phyloP scores from a whole-genome alignment of 2,888 invertebrate species.

The Drosophila longiperda region DNA sequence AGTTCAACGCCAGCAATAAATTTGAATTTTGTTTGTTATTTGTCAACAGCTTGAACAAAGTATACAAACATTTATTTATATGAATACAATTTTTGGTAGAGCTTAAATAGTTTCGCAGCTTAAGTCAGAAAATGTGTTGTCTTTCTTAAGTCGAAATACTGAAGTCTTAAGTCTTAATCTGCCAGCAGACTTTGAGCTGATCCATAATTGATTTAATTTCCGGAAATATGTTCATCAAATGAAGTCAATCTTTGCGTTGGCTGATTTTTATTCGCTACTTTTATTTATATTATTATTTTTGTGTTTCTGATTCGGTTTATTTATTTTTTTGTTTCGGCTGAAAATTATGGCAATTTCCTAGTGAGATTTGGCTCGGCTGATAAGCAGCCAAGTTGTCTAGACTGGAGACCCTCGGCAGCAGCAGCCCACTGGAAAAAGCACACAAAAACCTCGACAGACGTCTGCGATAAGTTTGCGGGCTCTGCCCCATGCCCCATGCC shows the following conservation, averaged over 20 bases:
- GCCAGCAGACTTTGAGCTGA: constrained; percentile 21
- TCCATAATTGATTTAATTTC: constrained; percentile 63
- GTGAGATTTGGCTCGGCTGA: constrained; percentile 60
- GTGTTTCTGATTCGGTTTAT: neutral
- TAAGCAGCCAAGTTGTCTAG: constrained; percentile 65
- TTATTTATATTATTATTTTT: constrained; percentile 16
- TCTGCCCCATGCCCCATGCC: constrained; percentile 8
- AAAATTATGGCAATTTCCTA: constrained; percentile 71
- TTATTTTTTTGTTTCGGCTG: constrained; percentile 14
- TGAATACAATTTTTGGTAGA: neutral
- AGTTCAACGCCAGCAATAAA: constrained; percentile 42
- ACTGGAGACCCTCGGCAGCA: constrained; percentile 43
- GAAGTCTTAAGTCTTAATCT: constrained; percentile 30
- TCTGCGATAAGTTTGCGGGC: constrained; percentile 48
- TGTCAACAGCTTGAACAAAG: constrained; percentile 48
- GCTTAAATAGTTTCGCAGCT: constrained; percentile 22
- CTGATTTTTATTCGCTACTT: constrained; percentile 37
- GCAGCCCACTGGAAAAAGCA: constrained; percentile 70
- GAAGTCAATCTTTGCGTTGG: constrained; percentile 35
- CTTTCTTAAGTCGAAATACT: constrained; percentile 12
- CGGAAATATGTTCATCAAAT: constrained; percentile 63
- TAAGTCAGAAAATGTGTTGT: constrained; percentile 50
- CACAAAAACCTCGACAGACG: constrained; percentile 57
- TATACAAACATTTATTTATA: neutral
- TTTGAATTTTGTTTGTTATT: constrained; percentile 41